Conservation (phyloP, 2,888 invertebrate genomes). For the Mongoloraphidia duomilia region DNA sequence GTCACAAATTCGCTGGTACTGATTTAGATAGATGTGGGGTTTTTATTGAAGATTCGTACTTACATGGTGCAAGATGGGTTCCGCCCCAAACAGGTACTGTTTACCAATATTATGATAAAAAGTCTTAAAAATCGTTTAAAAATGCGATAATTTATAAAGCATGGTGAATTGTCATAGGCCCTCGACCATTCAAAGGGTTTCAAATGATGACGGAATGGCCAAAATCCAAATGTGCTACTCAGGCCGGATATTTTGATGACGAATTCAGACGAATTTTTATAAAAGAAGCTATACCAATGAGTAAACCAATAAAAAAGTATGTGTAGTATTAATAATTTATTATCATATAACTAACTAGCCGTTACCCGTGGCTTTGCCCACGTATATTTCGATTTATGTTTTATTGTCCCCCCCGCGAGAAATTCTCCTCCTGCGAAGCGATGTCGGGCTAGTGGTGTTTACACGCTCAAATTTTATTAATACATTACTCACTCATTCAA, state of each 20-base stretch:
- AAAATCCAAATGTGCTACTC: conserved; percentile 27
- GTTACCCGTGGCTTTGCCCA: too few species aligned
- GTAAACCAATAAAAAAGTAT: conserved; percentile 1
- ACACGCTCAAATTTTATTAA: too few species aligned
- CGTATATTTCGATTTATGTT: too few species aligned
- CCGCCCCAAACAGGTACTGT: conserved; percentile 19
- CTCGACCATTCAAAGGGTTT: not conserved
- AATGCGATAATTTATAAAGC: too few species aligned
- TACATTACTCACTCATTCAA: too few species aligned
- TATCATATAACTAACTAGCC: too few species aligned
- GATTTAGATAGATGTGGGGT: conserved; percentile 30
- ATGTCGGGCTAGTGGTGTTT: too few species aligned
- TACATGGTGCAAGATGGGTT: conserved; percentile 21
- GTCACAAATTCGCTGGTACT: conserved; percentile 22
- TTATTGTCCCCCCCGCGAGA: too few species aligned
- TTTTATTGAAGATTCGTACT: conserved; percentile 30
- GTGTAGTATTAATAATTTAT: not conserved
- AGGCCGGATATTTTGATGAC: conserved; percentile 32
- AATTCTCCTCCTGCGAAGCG: too few species aligned
- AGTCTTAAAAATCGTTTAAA: too few species aligned
- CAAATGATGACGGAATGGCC: conserved; percentile 23
- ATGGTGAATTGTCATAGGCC: too few species aligned
- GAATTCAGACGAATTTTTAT: conserved; percentile 30
- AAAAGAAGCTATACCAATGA: conserved; percentile 12
- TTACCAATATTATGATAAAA: conserved; percentile 15